Conservation (phyloP, 92 coral and sea anemone genomes). For the Meandrina meandrites region DNA sequence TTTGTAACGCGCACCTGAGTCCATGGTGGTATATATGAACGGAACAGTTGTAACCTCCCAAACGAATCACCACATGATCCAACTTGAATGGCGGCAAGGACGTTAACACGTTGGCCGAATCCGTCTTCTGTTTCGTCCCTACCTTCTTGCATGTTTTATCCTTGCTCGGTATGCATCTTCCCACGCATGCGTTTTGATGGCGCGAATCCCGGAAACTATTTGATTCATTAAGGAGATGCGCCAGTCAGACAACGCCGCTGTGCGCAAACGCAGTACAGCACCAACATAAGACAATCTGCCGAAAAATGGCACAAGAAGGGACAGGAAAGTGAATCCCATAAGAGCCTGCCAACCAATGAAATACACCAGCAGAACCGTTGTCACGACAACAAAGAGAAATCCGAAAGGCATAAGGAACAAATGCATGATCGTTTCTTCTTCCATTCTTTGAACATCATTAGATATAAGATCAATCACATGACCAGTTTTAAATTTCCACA, state of each 20-base stretch:
- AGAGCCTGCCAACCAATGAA: slow-evolving; percentile 9
- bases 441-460: not conserved
- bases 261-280: not conserved
- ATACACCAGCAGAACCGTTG: not conserved
- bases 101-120: too few relatives aligned
- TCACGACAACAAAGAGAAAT: not conserved
- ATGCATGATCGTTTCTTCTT: not conserved
- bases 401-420: not conserved
- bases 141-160: not conserved
- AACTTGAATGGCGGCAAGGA: too few relatives aligned
- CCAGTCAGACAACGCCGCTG: not conserved
- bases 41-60: too few relatives aligned
- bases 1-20: too few relatives aligned
- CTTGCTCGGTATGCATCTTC: not conserved
- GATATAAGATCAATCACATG: not conserved
- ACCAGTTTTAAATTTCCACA: not conserved
- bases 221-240: slow-evolving; percentile 13
- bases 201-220: not conserved
- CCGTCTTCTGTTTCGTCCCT: not conserved
- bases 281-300: not conserved
- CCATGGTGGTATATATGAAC: too few relatives aligned
- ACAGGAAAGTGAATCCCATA: not conserved
- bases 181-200: slow-evolving; percentile 5
- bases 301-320: not conserved
- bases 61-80: too few relatives aligned